Evolutionary conservation across 2,888 invertebrate genomes (phyloP), one percentile per base, ranked within the genome.

Genomic region (Allacma fusca): DNA sequence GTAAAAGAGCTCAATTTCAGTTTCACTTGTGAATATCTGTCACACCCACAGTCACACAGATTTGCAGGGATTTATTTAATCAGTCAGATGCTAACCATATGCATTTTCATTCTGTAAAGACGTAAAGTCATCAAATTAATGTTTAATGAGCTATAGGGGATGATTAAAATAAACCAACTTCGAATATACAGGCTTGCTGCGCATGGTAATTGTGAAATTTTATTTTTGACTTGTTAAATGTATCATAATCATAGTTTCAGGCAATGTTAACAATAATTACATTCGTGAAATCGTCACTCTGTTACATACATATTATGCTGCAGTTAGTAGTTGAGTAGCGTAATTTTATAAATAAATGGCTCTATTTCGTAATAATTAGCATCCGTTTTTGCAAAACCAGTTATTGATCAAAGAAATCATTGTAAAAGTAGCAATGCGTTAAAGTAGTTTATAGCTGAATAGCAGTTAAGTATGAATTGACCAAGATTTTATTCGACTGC

Each of bases 181-280:
- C 13, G 50, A 12, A 50, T 19, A 12, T 28, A 50, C 16, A 19
- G 2, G 16, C 19, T 28, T 28, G 28, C 28, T 65, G 65, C 65
- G 65, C 65, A 62, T 65, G 28, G 26, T 65, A 65, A 29, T 65
- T 65, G 65, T 65, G 65, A 65, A 65, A 65, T 24, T 65, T 65
- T 65, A 28, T 28, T 65, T 65, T 29, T 65, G 65, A 65, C 65
- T 26, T 65, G 65, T n/a, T 65, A 23, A 65, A 19, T 65, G 24
- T 65, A 19, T 65, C 50, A n/a, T 50, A 50, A 19, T 50, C 16
- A 50, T 50, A 50, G 2, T 50, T 12, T 50, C 50, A 50, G 50
- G 50, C 50, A 50, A 19, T 50, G 16, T 50, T 34, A 34, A 34
- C 34, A 50, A 50, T n/a, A 50, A 50, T 50, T 50, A 13, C 16